Evolutionary conservation across 2,888 invertebrate genomes (phyloP), one percentile per base, ranked within the genome.

Genomic region (Palloptera scutellata): DNA sequence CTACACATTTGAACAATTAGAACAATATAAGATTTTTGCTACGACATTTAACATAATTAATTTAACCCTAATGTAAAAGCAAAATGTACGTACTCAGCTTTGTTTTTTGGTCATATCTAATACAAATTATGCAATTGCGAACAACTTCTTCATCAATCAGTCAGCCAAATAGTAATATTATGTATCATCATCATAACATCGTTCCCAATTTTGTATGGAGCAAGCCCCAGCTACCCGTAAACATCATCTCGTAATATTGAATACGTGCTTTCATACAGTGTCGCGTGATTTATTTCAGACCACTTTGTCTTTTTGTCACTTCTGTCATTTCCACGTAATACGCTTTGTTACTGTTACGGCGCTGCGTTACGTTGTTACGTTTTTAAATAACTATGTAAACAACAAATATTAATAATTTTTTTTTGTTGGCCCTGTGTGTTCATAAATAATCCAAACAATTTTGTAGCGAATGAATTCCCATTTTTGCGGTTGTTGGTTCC

Each of bases 401-500:
- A 30, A 30, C 30, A 30, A 30, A 30, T 30, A 30, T 4, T 30
- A 30, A 30, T 30, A 48, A 48, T 48, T 9, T 11, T 48, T 2
- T 30, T 48, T 15, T 48, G 10, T 15, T 8, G 48, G 1, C 10
- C 9, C 15, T 48, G 48, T 48, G 48, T 12, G 15, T 13, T 17
- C 17, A 54, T 13, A 17, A 54, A 10, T 19, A 54, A 48, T n/a
- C 5, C 13, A 11, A 8, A 15, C 15, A 48, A 48, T 30, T 30
- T 30, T 2, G 30, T 30, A 30, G 30, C 30, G 30, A 30, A 30
- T 30, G 30, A 30, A 30, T 30, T 6, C 48, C 54, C 12, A 54
- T 17, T 54, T 17, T 20, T 13, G 54, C 54, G 20, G 20, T 54
- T 54, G 54, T 54, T 54, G 54, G 12, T 54, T 20, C 54, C 54